phyloP scores from a whole-genome alignment of 1,140 invertebrate species.

The Saxidomus purpurata region DNA sequence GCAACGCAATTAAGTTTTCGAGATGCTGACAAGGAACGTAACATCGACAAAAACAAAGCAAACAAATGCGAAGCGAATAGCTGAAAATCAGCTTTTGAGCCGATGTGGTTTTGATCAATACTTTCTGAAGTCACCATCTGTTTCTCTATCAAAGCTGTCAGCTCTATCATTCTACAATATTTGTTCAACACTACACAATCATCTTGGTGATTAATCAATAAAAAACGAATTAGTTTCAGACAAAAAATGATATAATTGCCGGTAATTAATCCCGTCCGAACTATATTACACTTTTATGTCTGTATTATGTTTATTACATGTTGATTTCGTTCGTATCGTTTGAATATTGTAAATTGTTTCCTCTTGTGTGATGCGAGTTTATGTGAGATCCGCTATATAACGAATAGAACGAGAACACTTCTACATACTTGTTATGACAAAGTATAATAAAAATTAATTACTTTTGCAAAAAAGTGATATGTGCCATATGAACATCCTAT shows the following conservation, averaged over 20 bases:
- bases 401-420: too few species aligned
- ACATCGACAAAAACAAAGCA: too few species aligned
- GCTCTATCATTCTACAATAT: neutral
- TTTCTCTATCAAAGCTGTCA: slow-evolving; percentile 13
- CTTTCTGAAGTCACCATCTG: slow-evolving; percentile 7
- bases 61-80: neutral
- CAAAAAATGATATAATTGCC: neutral
- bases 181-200: slow-evolving; percentile 9
- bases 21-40: too few species aligned
- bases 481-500: too few species aligned
- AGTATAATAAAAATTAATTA: too few species aligned
- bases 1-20: too few species aligned
- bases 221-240: slow-evolving; percentile 29
- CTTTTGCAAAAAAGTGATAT: too few species aligned
- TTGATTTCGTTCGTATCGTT: neutral
- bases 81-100: neutral
- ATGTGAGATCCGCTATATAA: too few species aligned
- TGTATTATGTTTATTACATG: neutral
- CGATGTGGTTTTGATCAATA: neutral
- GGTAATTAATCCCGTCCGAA: slow-evolving; percentile 28
- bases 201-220: slow-evolving; percentile 22
- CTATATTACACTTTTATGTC: neutral
- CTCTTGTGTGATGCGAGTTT: neutral
- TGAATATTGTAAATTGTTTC: neutral
- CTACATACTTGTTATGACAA: too few species aligned